phyloP scores from a whole-genome alignment of 2,888 invertebrate species.

The Temnothorax rugatulus region DNA sequence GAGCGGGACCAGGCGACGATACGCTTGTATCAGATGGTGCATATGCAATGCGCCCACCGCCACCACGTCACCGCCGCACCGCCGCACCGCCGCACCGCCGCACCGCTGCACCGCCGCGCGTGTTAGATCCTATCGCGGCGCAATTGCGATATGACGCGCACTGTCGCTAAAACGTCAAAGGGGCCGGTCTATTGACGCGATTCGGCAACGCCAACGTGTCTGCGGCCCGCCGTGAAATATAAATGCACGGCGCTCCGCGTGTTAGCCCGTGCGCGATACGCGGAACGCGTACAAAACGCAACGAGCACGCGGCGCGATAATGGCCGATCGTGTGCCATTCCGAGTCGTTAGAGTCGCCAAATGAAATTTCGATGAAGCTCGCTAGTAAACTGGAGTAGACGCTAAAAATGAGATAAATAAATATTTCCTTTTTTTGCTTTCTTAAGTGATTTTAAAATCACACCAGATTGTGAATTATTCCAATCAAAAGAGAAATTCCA shows the following conservation, averaged over 20 bases:
- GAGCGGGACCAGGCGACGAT: conserved; percentile 14
- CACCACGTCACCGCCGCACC: background rate
- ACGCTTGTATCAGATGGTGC: conserved; percentile 19
- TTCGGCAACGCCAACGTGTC: conserved; percentile 39
- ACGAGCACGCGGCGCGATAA: conserved; percentile 9
- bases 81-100: too few relatives aligned
- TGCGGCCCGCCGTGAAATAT: conserved; percentile 46
- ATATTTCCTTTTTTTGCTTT: background rate
- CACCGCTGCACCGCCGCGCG: background rate
- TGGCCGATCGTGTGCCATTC: conserved; percentile 33
- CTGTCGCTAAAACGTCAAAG: conserved; percentile 51
- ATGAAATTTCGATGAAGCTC: conserved; percentile 38
- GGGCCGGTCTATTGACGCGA: conserved; percentile 43
- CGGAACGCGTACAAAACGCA: conserved; percentile 20
- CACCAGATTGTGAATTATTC: too few relatives aligned
- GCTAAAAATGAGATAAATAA: background rate
- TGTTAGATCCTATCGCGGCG: conserved; percentile 67
- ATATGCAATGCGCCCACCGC: conserved; percentile 19
- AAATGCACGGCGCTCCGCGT: conserved; percentile 26
- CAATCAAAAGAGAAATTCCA: background rate
- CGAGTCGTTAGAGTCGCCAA: conserved; percentile 36
- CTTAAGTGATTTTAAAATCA: background rate
- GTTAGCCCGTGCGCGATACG: background rate
- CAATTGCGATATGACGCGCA: conserved; percentile 68
- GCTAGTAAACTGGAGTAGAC: background rate